Base-by-base conservation (phyloP, 2,113 vertebrate genomes). In the Albula goreensis region DNA sequence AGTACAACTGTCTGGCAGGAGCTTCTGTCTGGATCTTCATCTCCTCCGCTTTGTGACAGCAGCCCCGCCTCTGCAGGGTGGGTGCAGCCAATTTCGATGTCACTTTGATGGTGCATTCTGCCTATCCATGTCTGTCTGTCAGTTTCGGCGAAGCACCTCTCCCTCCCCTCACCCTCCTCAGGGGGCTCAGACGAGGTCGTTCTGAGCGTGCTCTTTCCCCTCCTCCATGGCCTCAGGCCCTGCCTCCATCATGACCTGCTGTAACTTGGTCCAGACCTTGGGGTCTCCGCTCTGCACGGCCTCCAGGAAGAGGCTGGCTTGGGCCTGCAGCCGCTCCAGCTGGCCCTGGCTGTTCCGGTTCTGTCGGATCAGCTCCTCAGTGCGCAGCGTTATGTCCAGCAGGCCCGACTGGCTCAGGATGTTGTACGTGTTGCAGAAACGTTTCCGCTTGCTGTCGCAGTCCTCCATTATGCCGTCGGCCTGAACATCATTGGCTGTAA, bases 351-450 rank as follows among this genome's bases (percentile, higher is more conserved):
- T 98, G 85, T 94, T 95, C 80, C 96, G 97, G 90, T 98, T 99
- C 89, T 97, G 96, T 83, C 96, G 96, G 85, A 98, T 97, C 85
- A 98, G 90, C 91, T 98, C 97, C 95, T 98, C 98, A n/a, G 96
- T 98, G 90, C 98, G 97, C 92, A 98, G 91, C n/a, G 97, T 97
- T 91, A 98, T 98, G 74, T 95, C 96, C 89, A 98, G 95, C 92
- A 98, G 88, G 0, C 97, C 97, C 0, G 97, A 99, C 60, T 93
- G 95, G 87, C 94, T 95, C 0, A 98, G 94, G 83, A 98, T 96
- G 1, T 97, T 96, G 1, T 97, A 95, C 0, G 97, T 98, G 31
- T 98, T 98, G 93, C 97, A 95, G 92, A 98, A 98, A 85, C 97
- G 96, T 53, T 96, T 95, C 81, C 91, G 94, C 86, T 96, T 97